phyloP scores from a whole-genome alignment of 2,113 vertebrate species.

The Aptenodytes forsteri region DNA sequence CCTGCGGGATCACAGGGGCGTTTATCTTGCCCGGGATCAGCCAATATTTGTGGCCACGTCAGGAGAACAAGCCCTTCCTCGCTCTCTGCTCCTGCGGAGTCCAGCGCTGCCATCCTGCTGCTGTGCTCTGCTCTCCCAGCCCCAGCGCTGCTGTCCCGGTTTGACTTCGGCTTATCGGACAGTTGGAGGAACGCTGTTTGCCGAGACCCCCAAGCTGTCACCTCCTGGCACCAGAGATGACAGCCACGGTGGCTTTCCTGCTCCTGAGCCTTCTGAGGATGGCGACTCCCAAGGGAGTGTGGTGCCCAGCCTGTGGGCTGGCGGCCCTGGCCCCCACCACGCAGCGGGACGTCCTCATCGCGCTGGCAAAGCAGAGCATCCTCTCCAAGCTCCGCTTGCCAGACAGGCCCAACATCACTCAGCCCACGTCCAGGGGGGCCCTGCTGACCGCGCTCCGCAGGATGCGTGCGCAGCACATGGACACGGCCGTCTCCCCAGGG shows the following conservation, averaged over 20 bases:
- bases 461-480: conserved; percentile 31
- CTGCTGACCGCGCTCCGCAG: conserved; percentile 82
- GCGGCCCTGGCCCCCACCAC: conserved; percentile 59
- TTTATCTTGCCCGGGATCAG: conserved; percentile 28
- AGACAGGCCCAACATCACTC: conserved; percentile 82
- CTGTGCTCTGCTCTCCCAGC: background rate
- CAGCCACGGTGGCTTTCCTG: background rate
- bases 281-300: background rate
- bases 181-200: accelerated
- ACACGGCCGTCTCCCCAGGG: accelerated
- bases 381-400: conserved; percentile 85
- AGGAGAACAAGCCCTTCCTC: background rate
- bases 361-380: conserved; percentile 87
- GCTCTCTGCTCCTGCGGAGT: background rate
- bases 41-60: conserved; percentile 43
- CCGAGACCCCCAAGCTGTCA: background rate
- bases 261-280: background rate
- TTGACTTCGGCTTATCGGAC: background rate
- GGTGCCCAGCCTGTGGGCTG: conserved; percentile 74
- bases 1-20: background rate
- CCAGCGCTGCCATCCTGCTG: background rate
- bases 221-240: background rate
- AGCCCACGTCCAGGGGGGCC: conserved; percentile 72
- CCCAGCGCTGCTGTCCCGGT: background rate
- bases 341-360: conserved; percentile 77